A percentile compares a stretch with the other conserved stretches of the same genome.
These are phyloP conservation scores for Beroe ovata DNA, from an alignment of 37 sponge, comb jelly and placozoan genomes.

Conservation along the genomic window DNA sequence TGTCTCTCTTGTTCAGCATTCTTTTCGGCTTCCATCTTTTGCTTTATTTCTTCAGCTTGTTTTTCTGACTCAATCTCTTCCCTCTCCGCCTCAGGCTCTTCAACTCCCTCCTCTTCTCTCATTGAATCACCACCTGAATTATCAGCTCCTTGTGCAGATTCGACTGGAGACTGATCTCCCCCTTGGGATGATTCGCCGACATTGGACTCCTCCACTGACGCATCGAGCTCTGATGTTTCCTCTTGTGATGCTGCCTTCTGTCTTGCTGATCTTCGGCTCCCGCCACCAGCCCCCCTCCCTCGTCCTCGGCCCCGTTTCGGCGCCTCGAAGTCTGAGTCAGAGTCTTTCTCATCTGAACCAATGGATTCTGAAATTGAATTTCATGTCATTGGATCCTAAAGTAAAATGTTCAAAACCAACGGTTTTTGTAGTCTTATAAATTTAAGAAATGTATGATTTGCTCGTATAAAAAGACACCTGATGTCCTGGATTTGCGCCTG, in stretches of 20 bases:
- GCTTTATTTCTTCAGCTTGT: slow-evolving; percentile 33
- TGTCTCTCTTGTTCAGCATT: neutral
- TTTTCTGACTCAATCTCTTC: neutral
- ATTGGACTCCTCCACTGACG: neutral
- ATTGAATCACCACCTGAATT: neutral
- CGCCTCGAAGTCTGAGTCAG: slow-evolving; percentile 27
- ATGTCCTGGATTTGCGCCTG: slow-evolving; percentile 7
- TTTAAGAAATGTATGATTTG: too few species aligned
- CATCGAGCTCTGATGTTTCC: neutral
- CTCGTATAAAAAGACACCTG: too few species aligned
- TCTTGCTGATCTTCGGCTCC: neutral
- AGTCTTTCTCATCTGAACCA: slow-evolving; percentile 1
- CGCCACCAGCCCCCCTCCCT: neutral
- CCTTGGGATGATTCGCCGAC: neutral
- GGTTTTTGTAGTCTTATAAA: too few species aligned
- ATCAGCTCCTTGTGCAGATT: neutral
- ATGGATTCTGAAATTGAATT: slow-evolving; percentile 6
- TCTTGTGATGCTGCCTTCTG: neutral
- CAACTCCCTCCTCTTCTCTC: neutral
- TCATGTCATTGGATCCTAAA: too few species aligned
- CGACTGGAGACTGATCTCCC: neutral
- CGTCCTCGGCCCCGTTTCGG: slow-evolving; percentile 1
- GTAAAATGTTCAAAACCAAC: too few species aligned
- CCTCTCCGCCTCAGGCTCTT: neutral
- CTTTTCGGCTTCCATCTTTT: slow-evolving; percentile 19